phyloP scores from a whole-genome alignment of 2,888 invertebrate species.

The Dasysyrphus albostriatus region DNA sequence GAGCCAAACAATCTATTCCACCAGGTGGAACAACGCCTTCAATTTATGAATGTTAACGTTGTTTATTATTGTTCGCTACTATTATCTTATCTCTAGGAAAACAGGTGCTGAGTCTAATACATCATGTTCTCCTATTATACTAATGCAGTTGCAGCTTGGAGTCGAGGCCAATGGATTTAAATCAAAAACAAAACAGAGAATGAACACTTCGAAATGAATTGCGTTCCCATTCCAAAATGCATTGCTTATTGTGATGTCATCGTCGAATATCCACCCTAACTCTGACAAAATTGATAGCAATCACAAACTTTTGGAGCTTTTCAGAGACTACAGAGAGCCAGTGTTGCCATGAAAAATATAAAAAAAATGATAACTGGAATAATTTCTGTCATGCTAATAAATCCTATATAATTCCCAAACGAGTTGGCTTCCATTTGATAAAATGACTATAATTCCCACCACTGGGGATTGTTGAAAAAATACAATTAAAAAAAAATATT shows the following conservation, averaged over 20 bases:
- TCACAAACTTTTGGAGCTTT: constrained; percentile 31
- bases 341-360: background rate
- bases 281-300: too few relatives aligned
- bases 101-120: background rate
- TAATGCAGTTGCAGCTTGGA: too few relatives aligned
- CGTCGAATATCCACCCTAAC: background rate
- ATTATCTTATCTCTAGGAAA: background rate
- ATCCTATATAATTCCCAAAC: too few relatives aligned
- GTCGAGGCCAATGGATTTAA: background rate
- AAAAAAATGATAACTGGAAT: too few relatives aligned
- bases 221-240: constrained; percentile 25
- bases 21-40: too few relatives aligned
- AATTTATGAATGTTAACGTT: background rate
- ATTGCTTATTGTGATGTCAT: background rate
- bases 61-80: background rate
- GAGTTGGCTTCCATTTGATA: too few relatives aligned
- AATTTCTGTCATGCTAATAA: too few relatives aligned
- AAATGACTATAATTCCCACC: too few relatives aligned
- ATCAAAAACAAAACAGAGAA: constrained; percentile 52
- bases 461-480: too few relatives aligned
- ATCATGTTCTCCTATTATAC: background rate
- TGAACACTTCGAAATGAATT: background rate
- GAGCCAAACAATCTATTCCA: too few relatives aligned
- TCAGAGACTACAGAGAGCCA: background rate
- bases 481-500: too few relatives aligned